These are phyloP conservation scores for Spermophilus dauricus DNA, from an alignment of 2,113 vertebrate species.

Conservation along the genomic window DNA sequence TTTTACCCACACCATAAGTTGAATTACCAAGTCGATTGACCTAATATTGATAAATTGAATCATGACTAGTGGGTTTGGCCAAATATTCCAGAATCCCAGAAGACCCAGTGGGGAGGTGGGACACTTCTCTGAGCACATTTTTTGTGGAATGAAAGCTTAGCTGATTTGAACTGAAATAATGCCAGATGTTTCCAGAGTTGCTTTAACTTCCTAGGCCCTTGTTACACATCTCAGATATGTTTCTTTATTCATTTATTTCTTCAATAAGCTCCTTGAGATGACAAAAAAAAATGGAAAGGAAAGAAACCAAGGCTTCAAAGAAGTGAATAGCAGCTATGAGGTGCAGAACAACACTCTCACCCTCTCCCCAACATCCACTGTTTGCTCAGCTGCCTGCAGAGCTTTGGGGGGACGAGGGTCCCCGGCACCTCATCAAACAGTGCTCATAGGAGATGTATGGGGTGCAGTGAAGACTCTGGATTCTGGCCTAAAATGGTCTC, in stretches of 20 bases:
- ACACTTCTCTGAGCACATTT: not conserved
- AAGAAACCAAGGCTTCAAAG: not conserved
- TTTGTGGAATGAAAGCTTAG: not conserved
- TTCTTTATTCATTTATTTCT: not conserved
- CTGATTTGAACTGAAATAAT: not conserved
- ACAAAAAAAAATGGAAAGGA: not conserved
- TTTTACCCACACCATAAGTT: not conserved
- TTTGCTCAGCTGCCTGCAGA: not conserved
- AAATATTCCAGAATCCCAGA: not conserved
- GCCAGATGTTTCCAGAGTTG: not conserved
- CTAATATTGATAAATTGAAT: not conserved
- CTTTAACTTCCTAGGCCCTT: not conserved
- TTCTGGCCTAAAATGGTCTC: not conserved
- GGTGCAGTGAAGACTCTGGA: accelerated
- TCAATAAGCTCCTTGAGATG: not conserved
- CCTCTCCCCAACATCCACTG: not conserved
- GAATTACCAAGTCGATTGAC: not conserved
- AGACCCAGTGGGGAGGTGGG: too few relatives aligned
- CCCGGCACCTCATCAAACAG: not conserved
- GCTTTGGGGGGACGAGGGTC: not conserved
- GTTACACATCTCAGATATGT: not conserved
- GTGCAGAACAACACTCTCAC: not conserved
- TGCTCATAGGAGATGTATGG: not conserved
- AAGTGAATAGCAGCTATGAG: not conserved
- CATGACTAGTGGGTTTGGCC: not conserved